Base-by-base conservation (phyloP, 2,888 invertebrate species). In the Cepaea hortensis region DNA sequence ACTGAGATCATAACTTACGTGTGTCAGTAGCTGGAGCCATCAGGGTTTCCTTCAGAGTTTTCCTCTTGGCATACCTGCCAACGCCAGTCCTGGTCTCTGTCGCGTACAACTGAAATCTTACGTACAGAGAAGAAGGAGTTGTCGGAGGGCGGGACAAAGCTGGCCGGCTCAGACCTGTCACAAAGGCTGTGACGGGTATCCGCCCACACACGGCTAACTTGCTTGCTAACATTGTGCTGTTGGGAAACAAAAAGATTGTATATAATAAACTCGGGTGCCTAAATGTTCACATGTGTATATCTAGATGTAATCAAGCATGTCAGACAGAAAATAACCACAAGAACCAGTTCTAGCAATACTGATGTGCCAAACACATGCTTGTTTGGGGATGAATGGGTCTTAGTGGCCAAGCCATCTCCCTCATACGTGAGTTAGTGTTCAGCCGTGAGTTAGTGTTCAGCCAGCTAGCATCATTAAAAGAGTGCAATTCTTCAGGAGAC, bases 1-100 rank as follows among this genome's bases (percentile, higher is more conserved):
- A 35, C 35, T 35, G 35, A 35, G 35, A 35, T 35, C 35, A 35
- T 48, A 50, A 55, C 84, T 80, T 90, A 93, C 93, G 91, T 89
- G 90, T 87, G 73, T 90, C 90, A 61, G 96, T 96, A 84, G 97
- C 96, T 73, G 97, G 97, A 87, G 96, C 96, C 96, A 97, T 96
- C 3, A 96, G 95, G 88, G 95, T 95, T 93, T 98, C 97, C 93
- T 96, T 96, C 5, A 97, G 88, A 82, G 95, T 93, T 87, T 95
- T 91, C 3, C 91, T 89, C 75, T 88, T 87, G 18, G 91, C 82
- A 23, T 87, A 75, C 18, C 91, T 86, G 15, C 87, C 87, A 84
- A 87, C 62, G 15, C 87, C 87, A 65, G 80, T 48, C 6, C 81
- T 81, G 15, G 76, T 86, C 81, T 85, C 77, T 50, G 84, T 50